Percentiles rank a stretch among this genome's conserved stretches.
Conservation (phyloP, 1,140 invertebrate genomes). For the Heliconius hermathena region DNA sequence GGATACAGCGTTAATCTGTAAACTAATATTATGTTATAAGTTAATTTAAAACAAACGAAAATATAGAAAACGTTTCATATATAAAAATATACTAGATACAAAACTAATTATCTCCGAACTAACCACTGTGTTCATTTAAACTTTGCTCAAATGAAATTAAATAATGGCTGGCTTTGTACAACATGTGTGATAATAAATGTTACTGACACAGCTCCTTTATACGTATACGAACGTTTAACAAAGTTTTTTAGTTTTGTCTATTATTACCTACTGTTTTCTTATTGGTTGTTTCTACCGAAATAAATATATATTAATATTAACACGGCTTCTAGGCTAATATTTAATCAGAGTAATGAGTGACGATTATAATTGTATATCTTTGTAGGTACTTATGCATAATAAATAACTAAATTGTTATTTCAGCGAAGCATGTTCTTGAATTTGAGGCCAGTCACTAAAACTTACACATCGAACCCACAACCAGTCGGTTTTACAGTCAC, state of each 20-base stretch:
- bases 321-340: background rate
- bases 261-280: background rate
- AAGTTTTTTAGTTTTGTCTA: background rate
- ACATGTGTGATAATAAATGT: slow-evolving; percentile 5
- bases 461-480: too few relatives aligned
- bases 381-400: background rate
- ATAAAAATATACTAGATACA: slow-evolving; percentile 1
- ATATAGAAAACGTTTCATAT: background rate
- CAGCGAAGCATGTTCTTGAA: background rate
- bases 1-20: too few relatives aligned
- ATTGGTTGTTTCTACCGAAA: background rate
- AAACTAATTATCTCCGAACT: slow-evolving; percentile 9
- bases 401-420: background rate
- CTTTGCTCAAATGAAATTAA: slow-evolving; percentile 13
- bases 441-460: too few relatives aligned
- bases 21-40: background rate
- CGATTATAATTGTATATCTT: background rate
- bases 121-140: slow-evolving; percentile 12
- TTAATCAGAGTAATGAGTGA: background rate
- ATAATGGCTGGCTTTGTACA: slow-evolving; percentile 4
- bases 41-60: background rate
- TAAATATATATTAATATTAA: background rate
- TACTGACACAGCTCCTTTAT: background rate
- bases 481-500: too few relatives aligned
- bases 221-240: background rate